Base-by-base conservation (phyloP, 2,113 vertebrate genomes). In the Amblyopsis rosae region DNA sequence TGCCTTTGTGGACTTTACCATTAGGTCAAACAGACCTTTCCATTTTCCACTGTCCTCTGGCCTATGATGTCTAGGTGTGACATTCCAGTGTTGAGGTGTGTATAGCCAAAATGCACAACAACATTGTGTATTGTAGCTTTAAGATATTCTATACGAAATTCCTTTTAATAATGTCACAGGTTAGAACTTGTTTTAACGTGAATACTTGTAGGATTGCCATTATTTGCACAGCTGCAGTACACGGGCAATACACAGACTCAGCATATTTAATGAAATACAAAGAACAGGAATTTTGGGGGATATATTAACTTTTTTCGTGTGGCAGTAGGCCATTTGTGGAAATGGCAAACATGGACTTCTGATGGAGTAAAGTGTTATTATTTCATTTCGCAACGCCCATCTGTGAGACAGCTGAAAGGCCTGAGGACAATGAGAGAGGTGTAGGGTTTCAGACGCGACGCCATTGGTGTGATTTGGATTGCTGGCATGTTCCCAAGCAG, bases 401-500 rank as follows among this genome's bases (percentile, higher is more conserved):
- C 47, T 63, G 62, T 12, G 11, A 63, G 41, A 57, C n/a, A 58
- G 65, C 16, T 6, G 15, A 7, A 55, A 41, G 12, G 64, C 12
- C 50, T 46, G 10, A 67, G 45, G 19, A 67, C 35, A 56, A 33
- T n/a, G 64, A 56, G 33, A 45, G 54, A 48, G 17, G 16, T 55
- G 59, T 62, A 50, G 45, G 9, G 16, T 51, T 62, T 26, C 33
- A 70, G 50, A 62, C 17, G 19, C 12, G 41, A 53, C 49, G 54
- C 16, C 59, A 70, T 15, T 62, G 68, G 59, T 70, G 68, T 54
- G 59, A 70, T 62, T 70, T 70, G 12, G 19, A 61, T 45, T 11
- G 58, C 59, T 47, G 68, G 55, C 68, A 62, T 50, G 46, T 62
- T 46, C 50, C 16, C 50, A 45, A 54, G 41, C 16, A 47, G n/a